Base-by-base conservation (phyloP, 2,888 invertebrate genomes). In the Drosophila basisetae region DNA sequence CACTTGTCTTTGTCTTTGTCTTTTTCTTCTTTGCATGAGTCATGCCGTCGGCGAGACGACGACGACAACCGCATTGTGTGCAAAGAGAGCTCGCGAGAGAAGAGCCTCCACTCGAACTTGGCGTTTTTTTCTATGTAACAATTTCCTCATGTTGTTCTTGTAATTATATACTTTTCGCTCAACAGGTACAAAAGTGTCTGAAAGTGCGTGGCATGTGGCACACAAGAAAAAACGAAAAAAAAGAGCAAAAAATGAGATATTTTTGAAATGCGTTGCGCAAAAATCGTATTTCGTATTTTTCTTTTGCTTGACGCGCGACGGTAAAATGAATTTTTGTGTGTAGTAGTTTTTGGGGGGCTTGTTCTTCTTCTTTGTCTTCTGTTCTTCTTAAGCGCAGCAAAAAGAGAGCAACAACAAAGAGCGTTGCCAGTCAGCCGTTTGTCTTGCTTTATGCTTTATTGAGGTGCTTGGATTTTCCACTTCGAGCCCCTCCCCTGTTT, bases 121-220 rank as follows among this genome's bases (percentile, higher is more conserved):
- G 60, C 52, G 74, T 30, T 56, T 62, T 77, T 65, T 64, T 80
- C 76, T 87, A 47, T 81, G 73, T 73, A 73, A 76, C 66, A 87
- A 74, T 72, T 71, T 68, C 70, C 72, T 67, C 54, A 31, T 52
- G 55, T 62, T 77, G 62, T 77, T 81, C 60, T 78, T 84, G 76
- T 68, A 80, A 76, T 81, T 84, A 73, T 76, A 39, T 73, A 37
- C n/a, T 39, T 30, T 84, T 68, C 68, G 85, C 83, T 87, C 87
- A 87, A 87, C 87, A 87, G 87, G 87, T 87, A 87, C 73, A 79
- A 78, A 43, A 39, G 30, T 56, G n/a, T 54, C 53, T 60, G 62
- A 71, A 73, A 71, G 68, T 73, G 75, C 73, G 78, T 70, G 66
- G 65, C 62, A 73, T 76, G 81, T 70, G 68, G 54, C 68, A 68